Evolutionary conservation across 2,888 invertebrate species (phyloP).

Genomic region (Conistra vaccinii): DNA sequence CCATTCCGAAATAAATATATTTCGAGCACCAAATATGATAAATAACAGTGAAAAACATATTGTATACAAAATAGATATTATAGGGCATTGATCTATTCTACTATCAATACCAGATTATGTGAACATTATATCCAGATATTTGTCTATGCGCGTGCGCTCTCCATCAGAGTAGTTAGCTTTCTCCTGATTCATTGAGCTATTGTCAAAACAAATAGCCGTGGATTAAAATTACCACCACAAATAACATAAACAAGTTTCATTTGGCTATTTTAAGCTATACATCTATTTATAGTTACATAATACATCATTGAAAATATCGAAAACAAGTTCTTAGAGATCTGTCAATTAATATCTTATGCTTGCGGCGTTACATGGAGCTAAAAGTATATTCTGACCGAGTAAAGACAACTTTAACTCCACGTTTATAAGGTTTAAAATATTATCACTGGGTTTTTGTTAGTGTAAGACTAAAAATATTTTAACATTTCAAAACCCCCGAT

Average conservation of each 20-base stretch:
- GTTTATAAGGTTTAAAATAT: conserved; percentile 21
- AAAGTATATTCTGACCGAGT: conserved; percentile 9
- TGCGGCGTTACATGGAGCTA: conserved; percentile 11
- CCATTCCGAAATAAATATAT: conserved; percentile 10
- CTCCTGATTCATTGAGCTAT: background rate
- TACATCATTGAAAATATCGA: conserved; percentile 38
- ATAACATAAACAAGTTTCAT: conserved; percentile 16
- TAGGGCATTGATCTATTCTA: background rate
- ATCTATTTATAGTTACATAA: conserved; percentile 2
- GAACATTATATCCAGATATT: background rate
- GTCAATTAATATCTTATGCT: conserved; percentile 33
- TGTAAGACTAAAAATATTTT: background rate
- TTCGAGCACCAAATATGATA: conserved; percentile 33
- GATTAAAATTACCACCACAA: conserved; percentile 40
- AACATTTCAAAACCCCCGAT: background rate
- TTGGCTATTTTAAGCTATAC: conserved; percentile 28
- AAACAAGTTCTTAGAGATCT: conserved; percentile 52
- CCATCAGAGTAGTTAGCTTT: background rate
- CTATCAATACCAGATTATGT: background rate
- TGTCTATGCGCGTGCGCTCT: background rate
- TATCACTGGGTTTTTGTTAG: conserved; percentile 10
- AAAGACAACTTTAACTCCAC: conserved; percentile 20
- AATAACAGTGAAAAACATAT: background rate
- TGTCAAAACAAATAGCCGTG: conserved; percentile 3
- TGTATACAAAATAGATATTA: background rate